These are phyloP conservation scores for Aphrophora alni DNA, from an alignment of 2,888 invertebrate genomes.

Conservation along the genomic window DNA sequence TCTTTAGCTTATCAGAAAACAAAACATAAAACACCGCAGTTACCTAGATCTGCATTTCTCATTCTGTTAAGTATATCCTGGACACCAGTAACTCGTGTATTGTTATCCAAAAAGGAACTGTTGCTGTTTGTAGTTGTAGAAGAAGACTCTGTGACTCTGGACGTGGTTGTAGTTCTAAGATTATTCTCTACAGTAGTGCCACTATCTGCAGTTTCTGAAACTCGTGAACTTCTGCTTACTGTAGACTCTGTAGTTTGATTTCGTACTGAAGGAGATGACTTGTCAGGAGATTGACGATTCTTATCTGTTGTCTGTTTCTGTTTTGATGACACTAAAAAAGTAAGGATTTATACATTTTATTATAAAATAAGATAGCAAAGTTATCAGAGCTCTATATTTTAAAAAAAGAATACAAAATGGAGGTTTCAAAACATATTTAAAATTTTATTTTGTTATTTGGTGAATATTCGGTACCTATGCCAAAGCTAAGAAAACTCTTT, in stretches of 20 bases:
- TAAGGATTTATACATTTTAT: neutral
- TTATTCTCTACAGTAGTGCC: neutral
- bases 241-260: neutral
- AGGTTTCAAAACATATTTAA: too few relatives aligned
- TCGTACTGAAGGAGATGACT: neutral
- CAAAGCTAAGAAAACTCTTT: too few relatives aligned
- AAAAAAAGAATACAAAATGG: too few relatives aligned
- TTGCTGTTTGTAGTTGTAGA: conserved; percentile 23
- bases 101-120: conserved; percentile 74
- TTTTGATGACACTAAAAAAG: conserved; percentile 9
- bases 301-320: neutral
- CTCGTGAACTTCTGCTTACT: neutral
- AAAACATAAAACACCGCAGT: too few relatives aligned
- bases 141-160: conserved; percentile 14
- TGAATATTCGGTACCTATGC: too few relatives aligned
- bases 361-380: too few relatives aligned
- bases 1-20: too few relatives aligned
- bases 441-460: too few relatives aligned
- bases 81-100: conserved; percentile 73
- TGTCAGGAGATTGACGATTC: neutral
- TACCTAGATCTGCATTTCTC: conserved; percentile 76
- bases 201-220: neutral
- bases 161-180: neutral
- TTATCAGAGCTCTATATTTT: too few relatives aligned
- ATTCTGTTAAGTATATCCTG: conserved; percentile 79